These are phyloP conservation scores for Polypterus bichir DNA, from an alignment of 2,113 vertebrate genomes.

Conservation along the genomic window DNA sequence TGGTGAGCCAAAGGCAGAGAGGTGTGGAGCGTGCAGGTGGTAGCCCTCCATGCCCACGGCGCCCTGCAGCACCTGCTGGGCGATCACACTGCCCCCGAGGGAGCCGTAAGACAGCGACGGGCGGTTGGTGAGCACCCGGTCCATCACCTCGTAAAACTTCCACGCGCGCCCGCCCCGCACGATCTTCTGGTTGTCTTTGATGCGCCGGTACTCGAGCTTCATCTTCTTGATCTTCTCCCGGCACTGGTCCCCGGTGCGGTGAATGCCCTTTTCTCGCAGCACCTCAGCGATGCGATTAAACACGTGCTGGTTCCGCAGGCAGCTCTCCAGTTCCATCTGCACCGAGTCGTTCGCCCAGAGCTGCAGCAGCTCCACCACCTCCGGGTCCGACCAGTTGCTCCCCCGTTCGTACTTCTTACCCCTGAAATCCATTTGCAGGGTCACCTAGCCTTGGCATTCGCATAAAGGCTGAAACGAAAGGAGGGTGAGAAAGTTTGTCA, in stretches of 20 bases:
- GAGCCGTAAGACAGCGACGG: conserved; percentile 57
- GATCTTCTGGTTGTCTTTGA: conserved; percentile 69
- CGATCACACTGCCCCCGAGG: conserved; percentile 42
- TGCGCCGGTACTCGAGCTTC: conserved; percentile 77
- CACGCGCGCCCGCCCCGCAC: conserved; percentile 52
- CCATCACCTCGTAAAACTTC: conserved; percentile 84
- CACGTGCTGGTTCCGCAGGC: conserved; percentile 70
- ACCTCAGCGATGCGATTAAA: conserved; percentile 74
- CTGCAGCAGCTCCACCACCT: conserved; percentile 75
- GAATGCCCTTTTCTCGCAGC: conserved; percentile 64
- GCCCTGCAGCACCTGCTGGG: conserved; percentile 54
- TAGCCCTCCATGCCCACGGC: conserved; percentile 35
- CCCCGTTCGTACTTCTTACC: conserved; percentile 70
- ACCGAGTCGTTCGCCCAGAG: conserved; percentile 72
- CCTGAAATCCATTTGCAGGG: conserved; percentile 59
- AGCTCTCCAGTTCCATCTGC: conserved; percentile 72
- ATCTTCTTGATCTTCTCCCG: conserved; percentile 87
- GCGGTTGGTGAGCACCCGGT: conserved; percentile 65
- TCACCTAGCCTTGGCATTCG: no score
- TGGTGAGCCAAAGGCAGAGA: conserved; percentile 34
- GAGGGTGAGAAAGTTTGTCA: no score
- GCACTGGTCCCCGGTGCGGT: conserved; percentile 68
- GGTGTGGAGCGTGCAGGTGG: conserved; percentile 30
- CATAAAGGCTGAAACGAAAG: no score
- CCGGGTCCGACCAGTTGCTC: conserved; percentile 77